Base-by-base conservation (phyloP, 1,140 invertebrate genomes). In the Papilio machaon region DNA sequence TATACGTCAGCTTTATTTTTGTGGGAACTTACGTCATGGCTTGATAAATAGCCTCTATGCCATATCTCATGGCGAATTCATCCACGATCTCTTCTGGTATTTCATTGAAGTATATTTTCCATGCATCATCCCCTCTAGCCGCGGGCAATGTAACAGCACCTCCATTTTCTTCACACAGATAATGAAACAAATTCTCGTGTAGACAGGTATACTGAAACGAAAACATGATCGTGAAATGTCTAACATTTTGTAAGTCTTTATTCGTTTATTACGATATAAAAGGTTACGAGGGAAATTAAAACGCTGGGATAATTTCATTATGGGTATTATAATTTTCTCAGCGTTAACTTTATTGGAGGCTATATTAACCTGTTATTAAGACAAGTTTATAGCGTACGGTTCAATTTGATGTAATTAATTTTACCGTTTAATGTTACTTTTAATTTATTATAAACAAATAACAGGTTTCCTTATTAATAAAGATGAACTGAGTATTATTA, bases 41-140 rank as follows among this genome's bases (percentile, higher is more conserved):
- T 95, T 99, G 99, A 95, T 99, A 99, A 85, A 99, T 99, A 80
- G 98, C 98, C 94, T 99, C 99, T 84, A 99, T 99, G 35, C 99
- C 99, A 94, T 99, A 99, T 95, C 99, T 96, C 99, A 99, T 99
- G 0, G 99, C 99, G 95, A 99, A 99, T 94, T 99, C 99, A 91
- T 99, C 99, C 0, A 99, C 99, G 76, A 99, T 99, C 91, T 99
- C 99, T 91, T 99, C 98, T 0, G 98, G 98, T 38, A 98, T 97
- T 85, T 99, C 98, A 91, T 99, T 99, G 94, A 99, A 99, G 94
- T 99, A 99, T 8, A 99, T 96, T 92, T 99, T 99, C 99, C 99
- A 99, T 0, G 98, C 98, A 87, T 99, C 99, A 90, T 99, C 99
- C 23, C 98, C 97, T 89, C 98, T 98, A 1, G 98, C 97, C 81